phyloP scores from a whole-genome alignment of 2,113 vertebrate species.

The Bujurquina vittata region DNA sequence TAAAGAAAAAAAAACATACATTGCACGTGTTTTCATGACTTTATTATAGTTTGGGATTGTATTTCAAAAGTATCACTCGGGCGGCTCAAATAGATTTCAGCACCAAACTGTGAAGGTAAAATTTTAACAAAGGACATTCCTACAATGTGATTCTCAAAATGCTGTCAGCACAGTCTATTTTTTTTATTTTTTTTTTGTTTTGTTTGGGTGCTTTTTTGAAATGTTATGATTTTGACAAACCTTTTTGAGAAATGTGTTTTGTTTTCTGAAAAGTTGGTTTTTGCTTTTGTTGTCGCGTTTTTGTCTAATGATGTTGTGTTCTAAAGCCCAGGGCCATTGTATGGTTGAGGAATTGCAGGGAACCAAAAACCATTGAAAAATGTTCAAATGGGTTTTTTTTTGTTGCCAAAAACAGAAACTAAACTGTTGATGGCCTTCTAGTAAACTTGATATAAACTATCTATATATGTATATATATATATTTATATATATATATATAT shows the following conservation, averaged over 20 bases:
- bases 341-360: neutral
- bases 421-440: too few species aligned
- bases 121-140: neutral
- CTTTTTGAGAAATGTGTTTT: neutral
- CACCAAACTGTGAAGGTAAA: neutral
- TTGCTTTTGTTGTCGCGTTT: neutral
- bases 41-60: neutral
- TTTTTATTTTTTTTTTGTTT: too few species aligned
- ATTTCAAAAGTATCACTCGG: neutral
- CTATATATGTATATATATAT: neutral
- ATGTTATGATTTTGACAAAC: neutral
- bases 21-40: too few species aligned
- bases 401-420: neutral
- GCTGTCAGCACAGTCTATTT: neutral
- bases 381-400: neutral
- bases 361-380: neutral
- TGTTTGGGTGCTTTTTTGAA: neutral
- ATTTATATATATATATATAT: too few species aligned
- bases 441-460: neutral
- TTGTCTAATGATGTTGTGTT: neutral
- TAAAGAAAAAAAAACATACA: too few species aligned
- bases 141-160: neutral
- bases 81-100: neutral
- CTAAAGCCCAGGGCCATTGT: neutral
- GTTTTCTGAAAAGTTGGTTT: neutral